Evolutionary conservation across 2,888 invertebrate species (phyloP), one percentile per base, ranked within the genome.

Genomic region (Zootermopsis nevadensis): DNA sequence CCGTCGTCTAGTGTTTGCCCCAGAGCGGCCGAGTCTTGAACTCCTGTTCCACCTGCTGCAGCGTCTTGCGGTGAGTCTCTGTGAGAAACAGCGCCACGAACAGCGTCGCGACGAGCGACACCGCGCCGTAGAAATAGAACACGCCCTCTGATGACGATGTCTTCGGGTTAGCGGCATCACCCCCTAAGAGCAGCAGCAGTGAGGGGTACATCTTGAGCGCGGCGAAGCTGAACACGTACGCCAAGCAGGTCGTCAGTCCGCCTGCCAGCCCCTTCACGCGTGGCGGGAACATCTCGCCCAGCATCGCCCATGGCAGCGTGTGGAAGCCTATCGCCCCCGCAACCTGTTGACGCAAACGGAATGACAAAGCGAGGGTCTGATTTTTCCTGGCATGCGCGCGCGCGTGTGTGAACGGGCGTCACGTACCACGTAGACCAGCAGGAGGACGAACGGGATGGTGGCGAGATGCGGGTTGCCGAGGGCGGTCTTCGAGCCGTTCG

Each of bases 241-340:
- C 91, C 0, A 89, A 84, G 74, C 90, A 90, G 0, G 90, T 89
- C 0, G 91, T 90, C 1, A 91, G 82, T 0, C 92, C 91, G 0
- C 91, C 89, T 0, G 92, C 90, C 27, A 87, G 77, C 3, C 92
- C 92, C 42, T 92, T 89, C 1, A 92, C 90, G 82, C 90, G 90
- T 22, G 89, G 86, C 0, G 92, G 92, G 19, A 95, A 92, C 4
- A 95, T 90, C 86, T 93, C 92, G 1, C 92, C 92, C 0, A 92
- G 87, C 90, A 93, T 90, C 0, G 92, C 92, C 87, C 92, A 93
- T 0, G 93, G 93, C 6, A 93, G 86, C 0, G 91, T 91, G 33
- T 92, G 87, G 85, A 92, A 92, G 0, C 93, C 93, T 1, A 92
- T 83, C 0, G 92, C 91, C 83, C 91, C 91, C 27, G 89, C 88